These are phyloP conservation scores for Drosophila pseudotalamancana DNA, from an alignment of 2,888 invertebrate genomes.

Conservation along the genomic window DNA sequence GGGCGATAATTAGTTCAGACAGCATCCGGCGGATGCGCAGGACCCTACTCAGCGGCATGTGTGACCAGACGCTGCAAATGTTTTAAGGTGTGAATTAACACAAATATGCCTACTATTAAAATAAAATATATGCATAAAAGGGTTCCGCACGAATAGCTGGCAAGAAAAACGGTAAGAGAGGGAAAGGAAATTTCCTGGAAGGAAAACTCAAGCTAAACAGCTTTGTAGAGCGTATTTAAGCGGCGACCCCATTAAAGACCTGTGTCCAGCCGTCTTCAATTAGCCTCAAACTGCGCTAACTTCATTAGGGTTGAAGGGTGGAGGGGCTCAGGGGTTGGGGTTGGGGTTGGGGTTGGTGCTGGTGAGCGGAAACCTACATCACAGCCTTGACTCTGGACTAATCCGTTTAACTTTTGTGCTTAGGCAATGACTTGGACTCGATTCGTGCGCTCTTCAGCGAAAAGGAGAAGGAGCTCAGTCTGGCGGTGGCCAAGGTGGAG, in stretches of 20 bases:
- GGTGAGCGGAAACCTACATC: neutral
- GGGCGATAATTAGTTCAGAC: slow-evolving; percentile 66
- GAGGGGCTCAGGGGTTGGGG: neutral
- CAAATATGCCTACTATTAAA: slow-evolving; percentile 40
- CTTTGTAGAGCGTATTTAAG: slow-evolving; percentile 6
- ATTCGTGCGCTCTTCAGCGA: slow-evolving; percentile 98
- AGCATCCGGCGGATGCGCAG: slow-evolving; percentile 38
- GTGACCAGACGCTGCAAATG: slow-evolving; percentile 17
- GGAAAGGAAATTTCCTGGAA: neutral
- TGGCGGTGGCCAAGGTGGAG: slow-evolving; percentile 99
- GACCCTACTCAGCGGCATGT: slow-evolving; percentile 23
- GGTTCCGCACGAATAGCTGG: neutral
- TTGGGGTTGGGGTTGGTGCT: neutral
- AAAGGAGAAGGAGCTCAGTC: slow-evolving; percentile 97
- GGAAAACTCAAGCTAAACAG: neutral
- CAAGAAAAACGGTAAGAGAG: neutral
- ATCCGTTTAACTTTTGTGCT: slow-evolving; percentile 48
- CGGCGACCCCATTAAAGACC: neutral
- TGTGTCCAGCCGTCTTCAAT: slow-evolving; percentile 11
- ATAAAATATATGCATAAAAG: slow-evolving; percentile 10
- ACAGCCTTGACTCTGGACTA: slow-evolving; percentile 26
- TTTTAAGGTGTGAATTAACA: slow-evolving; percentile 24
- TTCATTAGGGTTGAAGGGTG: slow-evolving; percentile 16
- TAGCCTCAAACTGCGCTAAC: slow-evolving; percentile 23
- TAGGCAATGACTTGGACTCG: slow-evolving; percentile 97